Evolutionary conservation across 2,797 vertebrate genomes (phyloP), one percentile per base, ranked within the genome.

Genomic region (Pseudochirops corinnae): DNA sequence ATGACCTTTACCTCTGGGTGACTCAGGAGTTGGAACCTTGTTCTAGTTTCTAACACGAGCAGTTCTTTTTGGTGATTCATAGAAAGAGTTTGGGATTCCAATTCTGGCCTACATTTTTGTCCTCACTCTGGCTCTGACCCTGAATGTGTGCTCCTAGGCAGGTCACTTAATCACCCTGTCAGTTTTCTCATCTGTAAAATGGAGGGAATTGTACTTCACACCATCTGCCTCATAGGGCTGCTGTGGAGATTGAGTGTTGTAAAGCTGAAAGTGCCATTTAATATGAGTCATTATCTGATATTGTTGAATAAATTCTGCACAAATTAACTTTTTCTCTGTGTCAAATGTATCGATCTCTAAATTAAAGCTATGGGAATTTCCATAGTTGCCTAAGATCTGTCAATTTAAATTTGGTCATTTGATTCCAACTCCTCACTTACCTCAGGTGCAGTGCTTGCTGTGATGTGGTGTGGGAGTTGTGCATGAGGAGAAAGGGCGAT

Each of bases 311-410:
- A 93, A 91, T n/a, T 12, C 24, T 50, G 12, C 24, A 93, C 31
- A n/a, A 67, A 10, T 55, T 46, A 26, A 14, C 29, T 29, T 90
- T 50, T 52, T 16, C 58, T 39, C 13, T 13, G 0, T 46, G 29
- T 92, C 74, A 12, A 1, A 91, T 31, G 0, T 14, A 11, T 0
- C 3, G 0, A 11, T 55, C 52, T 93, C 1, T 91, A 58, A 39
- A 55, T 50, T 12, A 50, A 29, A 2, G 13, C 1, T 28, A 1
- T 28, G 52, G 26, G 3, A 2, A 16, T 39, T 56, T 55, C 93
- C 26, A 0, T 2, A 55, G 21, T 28, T 10, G 18, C 3, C 0
- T n/a, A 26, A 56, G 0, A 0, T 1, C 39, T 5, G 0, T 4
- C 46, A 16, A 46, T 91, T 96, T 33, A 50, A 18, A 16, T 57